These are phyloP conservation scores for Crioceris asparagi DNA, from an alignment of 2,888 invertebrate species.

Conservation along the genomic window DNA sequence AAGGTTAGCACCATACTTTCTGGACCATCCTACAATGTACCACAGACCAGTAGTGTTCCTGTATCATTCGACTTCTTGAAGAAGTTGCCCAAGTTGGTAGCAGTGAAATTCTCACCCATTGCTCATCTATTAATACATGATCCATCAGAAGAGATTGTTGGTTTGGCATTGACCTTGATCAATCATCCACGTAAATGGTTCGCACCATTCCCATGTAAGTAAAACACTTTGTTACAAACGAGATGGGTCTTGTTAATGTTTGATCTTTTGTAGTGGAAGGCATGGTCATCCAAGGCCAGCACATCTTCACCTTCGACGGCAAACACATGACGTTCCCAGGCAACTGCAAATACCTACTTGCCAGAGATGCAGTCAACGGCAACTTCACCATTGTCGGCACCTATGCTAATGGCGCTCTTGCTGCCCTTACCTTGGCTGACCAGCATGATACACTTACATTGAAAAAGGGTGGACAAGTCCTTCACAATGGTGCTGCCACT, in stretches of 20 bases:
- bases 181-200: slow-evolving; percentile 47
- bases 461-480: slow-evolving; percentile 46
- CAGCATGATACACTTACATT: slow-evolving; percentile 49
- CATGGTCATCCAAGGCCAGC: slow-evolving; percentile 65
- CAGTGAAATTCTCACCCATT: slow-evolving; percentile 49
- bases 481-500: slow-evolving; percentile 51
- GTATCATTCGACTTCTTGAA: slow-evolving; percentile 28
- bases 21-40: slow-evolving; percentile 9
- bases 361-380: slow-evolving; percentile 72
- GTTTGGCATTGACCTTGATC: slow-evolving; percentile 43
- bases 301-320: slow-evolving; percentile 83
- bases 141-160: slow-evolving; percentile 34
- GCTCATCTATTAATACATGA: slow-evolving; percentile 51
- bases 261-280: slow-evolving; percentile 48
- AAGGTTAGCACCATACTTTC: slow-evolving; percentile 28
- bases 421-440: slow-evolving; percentile 59
- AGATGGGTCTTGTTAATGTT: too few relatives aligned
- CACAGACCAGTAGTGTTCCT: slow-evolving; percentile 5
- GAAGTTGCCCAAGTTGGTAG: slow-evolving; percentile 46
- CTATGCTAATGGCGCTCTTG: slow-evolving; percentile 56
- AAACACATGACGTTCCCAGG: slow-evolving; percentile 71
- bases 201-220: slow-evolving; percentile 54
- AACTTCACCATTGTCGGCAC: slow-evolving; percentile 76
- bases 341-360: slow-evolving; percentile 72
- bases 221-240: neutral